phyloP scores from a whole-genome alignment of 2,888 invertebrate genomes.

The Synergus itoensis region DNA sequence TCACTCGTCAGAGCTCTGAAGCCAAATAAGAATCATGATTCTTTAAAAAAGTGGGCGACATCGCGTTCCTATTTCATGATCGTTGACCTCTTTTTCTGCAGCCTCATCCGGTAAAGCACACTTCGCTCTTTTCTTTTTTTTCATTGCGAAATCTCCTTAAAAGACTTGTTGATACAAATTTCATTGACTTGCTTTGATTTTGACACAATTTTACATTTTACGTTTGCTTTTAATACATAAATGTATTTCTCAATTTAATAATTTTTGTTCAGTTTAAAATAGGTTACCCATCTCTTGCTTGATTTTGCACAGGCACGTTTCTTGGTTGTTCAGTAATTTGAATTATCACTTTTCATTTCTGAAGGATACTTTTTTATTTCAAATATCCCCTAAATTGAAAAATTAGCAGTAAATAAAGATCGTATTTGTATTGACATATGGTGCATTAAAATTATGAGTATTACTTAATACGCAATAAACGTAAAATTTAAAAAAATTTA shows the following conservation, averaged over 20 bases:
- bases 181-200: background rate
- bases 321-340: no score
- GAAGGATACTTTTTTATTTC: no score
- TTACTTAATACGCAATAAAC: no score
- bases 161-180: background rate
- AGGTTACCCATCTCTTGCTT: no score
- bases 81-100: constrained; percentile 35
- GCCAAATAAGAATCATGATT: constrained; percentile 22
- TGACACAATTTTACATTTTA: background rate
- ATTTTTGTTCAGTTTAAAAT: no score
- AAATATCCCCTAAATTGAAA: no score
- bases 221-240: background rate
- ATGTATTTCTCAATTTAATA: background rate
- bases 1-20: constrained; percentile 16
- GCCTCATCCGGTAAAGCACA: constrained; percentile 4
- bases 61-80: constrained; percentile 36
- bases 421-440: no score
- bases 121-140: constrained; percentile 32
- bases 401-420: no score
- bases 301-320: no score
- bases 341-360: no score
- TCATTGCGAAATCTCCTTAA: background rate
- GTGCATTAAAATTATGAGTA: no score
- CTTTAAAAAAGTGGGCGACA: constrained; percentile 32
- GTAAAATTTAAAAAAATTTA: no score